Conservation (phyloP, 2,113 vertebrate genomes). For the Corvus hawaiiensis region DNA sequence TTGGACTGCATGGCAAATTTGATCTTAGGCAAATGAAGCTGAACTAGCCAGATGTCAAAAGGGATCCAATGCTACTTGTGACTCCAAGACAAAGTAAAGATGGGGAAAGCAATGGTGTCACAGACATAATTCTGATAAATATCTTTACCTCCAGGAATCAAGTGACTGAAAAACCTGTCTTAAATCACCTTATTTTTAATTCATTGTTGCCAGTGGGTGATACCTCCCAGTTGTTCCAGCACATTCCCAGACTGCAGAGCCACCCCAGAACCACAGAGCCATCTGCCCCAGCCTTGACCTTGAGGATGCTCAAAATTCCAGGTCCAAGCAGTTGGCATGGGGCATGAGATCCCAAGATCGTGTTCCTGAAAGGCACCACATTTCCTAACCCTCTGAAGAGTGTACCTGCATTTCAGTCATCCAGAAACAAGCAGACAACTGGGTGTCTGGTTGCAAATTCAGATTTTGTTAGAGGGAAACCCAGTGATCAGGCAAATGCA, state of each 20-base stretch:
- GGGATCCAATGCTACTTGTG: not conserved
- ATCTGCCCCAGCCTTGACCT: not conserved
- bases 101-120: not conserved
- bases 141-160: not conserved
- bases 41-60: not conserved
- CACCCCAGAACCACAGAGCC: not conserved
- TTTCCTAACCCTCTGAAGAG: not conserved
- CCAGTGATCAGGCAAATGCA: not conserved
- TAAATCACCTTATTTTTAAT: not conserved
- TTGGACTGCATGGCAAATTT: not conserved
- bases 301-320: not conserved
- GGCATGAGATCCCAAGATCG: not conserved
- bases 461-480: not conserved
- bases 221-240: not conserved
- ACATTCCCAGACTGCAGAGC: not conserved
- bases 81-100: not conserved
- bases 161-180: not conserved
- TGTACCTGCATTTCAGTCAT: not conserved
- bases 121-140: not conserved
- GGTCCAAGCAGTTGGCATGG: not conserved
- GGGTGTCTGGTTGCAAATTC: not conserved
- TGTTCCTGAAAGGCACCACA: not conserved
- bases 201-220: not conserved
- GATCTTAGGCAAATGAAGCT: constrained; percentile 4
- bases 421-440: not conserved